phyloP scores from a whole-genome alignment of 2,113 vertebrate genomes.

The Cephalopterus ornatus region DNA sequence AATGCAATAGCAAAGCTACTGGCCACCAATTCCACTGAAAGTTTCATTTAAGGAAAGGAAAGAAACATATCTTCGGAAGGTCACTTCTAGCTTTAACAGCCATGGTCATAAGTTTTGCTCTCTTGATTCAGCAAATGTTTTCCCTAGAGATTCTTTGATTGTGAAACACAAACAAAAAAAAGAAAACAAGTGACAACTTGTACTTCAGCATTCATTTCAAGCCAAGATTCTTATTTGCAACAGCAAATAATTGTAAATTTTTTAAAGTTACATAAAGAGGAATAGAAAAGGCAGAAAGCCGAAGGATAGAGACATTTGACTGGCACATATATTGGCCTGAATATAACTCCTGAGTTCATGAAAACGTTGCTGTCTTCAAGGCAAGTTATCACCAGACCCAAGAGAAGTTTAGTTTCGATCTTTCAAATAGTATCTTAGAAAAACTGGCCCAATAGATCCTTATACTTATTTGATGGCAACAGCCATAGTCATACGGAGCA shows the following conservation, averaged over 20 bases:
- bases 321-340: background rate
- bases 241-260: background rate
- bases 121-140: background rate
- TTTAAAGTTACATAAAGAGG: background rate
- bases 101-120: background rate
- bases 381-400: background rate
- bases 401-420: background rate
- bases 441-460: background rate
- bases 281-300: background rate
- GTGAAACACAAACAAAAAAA: background rate
- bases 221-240: background rate
- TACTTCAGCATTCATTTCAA: background rate
- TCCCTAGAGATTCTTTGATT: background rate
- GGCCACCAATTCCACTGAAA: background rate
- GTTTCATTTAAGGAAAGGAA: background rate
- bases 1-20: background rate
- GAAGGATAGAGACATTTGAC: background rate
- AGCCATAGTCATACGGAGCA: background rate
- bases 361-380: background rate
- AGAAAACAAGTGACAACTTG: background rate
- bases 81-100: background rate
- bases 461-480: background rate
- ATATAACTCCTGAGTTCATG: background rate
- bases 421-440: background rate
- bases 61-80: background rate